Percentiles rank a stretch among this genome's conserved stretches.
phyloP scores from a whole-genome alignment of 2,888 invertebrate species.

The Odontocerum albicorne region DNA sequence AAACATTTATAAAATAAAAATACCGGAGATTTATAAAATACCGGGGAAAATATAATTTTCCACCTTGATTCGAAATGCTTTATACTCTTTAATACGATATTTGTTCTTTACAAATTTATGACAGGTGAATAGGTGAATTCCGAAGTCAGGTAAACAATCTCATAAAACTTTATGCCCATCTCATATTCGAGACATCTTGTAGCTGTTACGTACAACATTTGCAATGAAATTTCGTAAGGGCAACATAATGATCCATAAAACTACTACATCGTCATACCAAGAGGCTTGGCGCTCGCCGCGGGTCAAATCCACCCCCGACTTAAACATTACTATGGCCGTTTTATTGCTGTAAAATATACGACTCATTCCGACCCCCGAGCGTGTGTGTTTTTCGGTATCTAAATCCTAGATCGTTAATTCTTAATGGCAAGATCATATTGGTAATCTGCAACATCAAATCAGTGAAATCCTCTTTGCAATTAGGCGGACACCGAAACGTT shows the following conservation, averaged over 20 bases:
- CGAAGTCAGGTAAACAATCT: conserved; percentile 27
- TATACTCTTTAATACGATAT: no score
- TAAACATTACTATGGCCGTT: neutral
- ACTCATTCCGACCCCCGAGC: neutral
- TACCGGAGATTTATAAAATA: no score
- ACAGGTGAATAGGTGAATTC: conserved; percentile 20
- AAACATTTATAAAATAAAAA: no score
- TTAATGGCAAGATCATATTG: no score
- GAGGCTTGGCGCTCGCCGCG: conserved; percentile 19
- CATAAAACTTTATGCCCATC: conserved; percentile 30
- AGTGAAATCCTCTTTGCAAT: no score
- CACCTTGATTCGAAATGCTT: no score
- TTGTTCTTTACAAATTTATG: no score
- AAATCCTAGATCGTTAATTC: neutral
- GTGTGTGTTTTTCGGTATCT: neutral
- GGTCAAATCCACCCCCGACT: conserved; percentile 32
- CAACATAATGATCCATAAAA: conserved; percentile 35
- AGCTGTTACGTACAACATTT: conserved; percentile 22
- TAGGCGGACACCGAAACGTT: no score
- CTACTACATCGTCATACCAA: conserved; percentile 21
- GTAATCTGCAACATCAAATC: no score
- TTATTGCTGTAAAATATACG: conserved; percentile 1
- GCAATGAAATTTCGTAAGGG: conserved; percentile 34
- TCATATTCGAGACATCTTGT: conserved; percentile 25
- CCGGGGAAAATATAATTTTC: no score